A percentile compares a stretch with the other conserved stretches of the same genome.
Evolutionary conservation across 2,888 invertebrate species (phyloP).

Genomic region (Sclerodermus sp.): DNA sequence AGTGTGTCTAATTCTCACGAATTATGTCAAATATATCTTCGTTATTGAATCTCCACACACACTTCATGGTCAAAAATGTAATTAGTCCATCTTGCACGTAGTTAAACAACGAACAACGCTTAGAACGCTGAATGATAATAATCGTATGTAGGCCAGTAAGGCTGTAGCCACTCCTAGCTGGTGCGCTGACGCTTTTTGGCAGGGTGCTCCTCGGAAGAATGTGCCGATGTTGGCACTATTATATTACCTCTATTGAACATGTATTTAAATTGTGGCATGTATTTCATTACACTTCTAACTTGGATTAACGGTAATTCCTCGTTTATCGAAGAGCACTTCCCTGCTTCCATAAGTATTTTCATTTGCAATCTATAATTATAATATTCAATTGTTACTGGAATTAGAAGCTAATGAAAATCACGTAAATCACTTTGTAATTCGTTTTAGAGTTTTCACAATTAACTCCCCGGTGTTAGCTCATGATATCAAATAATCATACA

Average conservation of each 20-base stretch:
- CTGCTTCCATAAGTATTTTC: conserved; percentile 74
- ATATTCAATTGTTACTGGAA: not conserved
- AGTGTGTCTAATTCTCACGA: too few species aligned
- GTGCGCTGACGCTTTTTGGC: conserved; percentile 62
- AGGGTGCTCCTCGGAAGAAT: conserved; percentile 53
- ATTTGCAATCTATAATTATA: conserved; percentile 66
- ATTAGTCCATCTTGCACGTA: too few species aligned
- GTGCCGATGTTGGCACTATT: conserved; percentile 50
- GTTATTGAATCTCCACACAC: too few species aligned
- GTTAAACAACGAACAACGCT: conserved; percentile 6
- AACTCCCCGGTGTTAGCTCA: too few species aligned
- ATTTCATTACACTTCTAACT: conserved; percentile 80
- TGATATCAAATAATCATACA: too few species aligned
- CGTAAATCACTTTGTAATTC: too few species aligned
- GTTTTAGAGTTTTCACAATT: too few species aligned
- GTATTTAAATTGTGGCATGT: conserved; percentile 85
- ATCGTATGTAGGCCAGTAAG: conserved; percentile 58
- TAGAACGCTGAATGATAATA: conserved; percentile 56
- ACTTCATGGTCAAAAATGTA: too few species aligned
- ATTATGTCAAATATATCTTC: too few species aligned
- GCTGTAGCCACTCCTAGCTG: conserved; percentile 66
- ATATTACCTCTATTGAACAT: conserved; percentile 68
- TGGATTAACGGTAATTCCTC: conserved; percentile 79
- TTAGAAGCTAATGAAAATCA: too few species aligned
- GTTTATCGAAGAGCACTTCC: conserved; percentile 71